Base-by-base conservation (phyloP, 2,113 vertebrate species). In the Emydocephalus ijimae region DNA sequence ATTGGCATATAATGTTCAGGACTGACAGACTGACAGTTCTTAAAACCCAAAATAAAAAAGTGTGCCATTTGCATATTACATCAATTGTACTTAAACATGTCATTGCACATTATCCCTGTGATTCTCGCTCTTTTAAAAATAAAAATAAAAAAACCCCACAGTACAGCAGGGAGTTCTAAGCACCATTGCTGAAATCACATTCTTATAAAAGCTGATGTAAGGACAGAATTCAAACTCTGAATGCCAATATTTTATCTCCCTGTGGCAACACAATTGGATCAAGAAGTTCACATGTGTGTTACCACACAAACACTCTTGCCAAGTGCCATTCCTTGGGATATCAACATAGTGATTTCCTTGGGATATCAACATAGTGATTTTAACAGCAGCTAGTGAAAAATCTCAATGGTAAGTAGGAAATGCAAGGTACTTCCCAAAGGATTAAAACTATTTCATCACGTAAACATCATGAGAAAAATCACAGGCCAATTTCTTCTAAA, bases 11-110 rank as follows among this genome's bases (percentile, higher is more conserved):
- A n/a, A 20, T 89, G n/a, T 26, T 48, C 26, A 55, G 57, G 57
- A 48, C 12, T 61, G 88, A 85, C 74, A 89, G 57, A 56, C 21
- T 61, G 88, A 61, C 74, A 89, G 18, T 26, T 34, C 23, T 50
- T 55, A 81, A 90, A 52, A 74, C 81, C 92, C 88, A 86, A 86
- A 90, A 89, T 90, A 59, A 52, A 86, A 59, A 56, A 61, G n/a
- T n/a, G 50, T 64, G 8, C 14, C n/a, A 64, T 93, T 43, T 90
- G 88, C 74, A 90, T 90, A 89, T 54, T 93, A 90, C 86, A 89
- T 55, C 89, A 93, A 48, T 90, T 56, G 21, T 90, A 64, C 90
- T 90, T 92, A 43, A 81, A 90, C 45, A 64, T 93, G 64, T 15
- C 90, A 86, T 90, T 93, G 92, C 88, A 90, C 89, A 93, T 90